Percentiles rank a stretch among this genome's conserved stretches.
Evolutionary conservation across 2,797 vertebrate genomes (phyloP).

Genomic region (Anguilla marmorata): DNA sequence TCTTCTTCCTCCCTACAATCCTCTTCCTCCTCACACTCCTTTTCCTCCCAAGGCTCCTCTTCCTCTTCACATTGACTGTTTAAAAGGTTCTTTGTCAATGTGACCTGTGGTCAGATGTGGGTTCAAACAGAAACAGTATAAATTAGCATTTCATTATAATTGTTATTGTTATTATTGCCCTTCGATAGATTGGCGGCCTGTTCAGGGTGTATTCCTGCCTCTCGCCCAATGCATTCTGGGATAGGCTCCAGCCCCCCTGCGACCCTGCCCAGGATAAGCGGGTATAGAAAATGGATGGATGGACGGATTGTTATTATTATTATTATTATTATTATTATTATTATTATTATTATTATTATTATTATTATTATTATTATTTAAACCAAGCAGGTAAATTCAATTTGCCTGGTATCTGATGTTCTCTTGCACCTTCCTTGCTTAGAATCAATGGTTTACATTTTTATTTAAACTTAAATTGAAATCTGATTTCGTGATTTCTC

Average conservation of each 20-base stretch:
- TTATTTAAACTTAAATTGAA: neutral
- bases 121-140: neutral
- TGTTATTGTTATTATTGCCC: neutral
- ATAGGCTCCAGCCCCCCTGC: no score
- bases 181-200: no score
- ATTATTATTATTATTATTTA: neutral
- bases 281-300: no score
- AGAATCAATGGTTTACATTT: neutral
- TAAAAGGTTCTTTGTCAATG: conserved; percentile 24
- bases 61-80: neutral
- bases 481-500: conserved; percentile 7
- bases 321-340: neutral
- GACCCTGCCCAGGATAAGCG: no score
- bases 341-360: neutral
- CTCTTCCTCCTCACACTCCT: neutral
- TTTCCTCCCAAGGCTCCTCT: neutral
- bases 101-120: neutral
- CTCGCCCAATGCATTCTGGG: no score
- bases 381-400: conserved; percentile 2
- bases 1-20: neutral
- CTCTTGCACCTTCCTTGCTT: neutral
- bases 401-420: neutral
- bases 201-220: no score
- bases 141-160: neutral
- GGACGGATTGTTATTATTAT: no score